Evolutionary conservation across 2,888 invertebrate genomes (phyloP).

Genomic region (Ochlodes sylvanus): DNA sequence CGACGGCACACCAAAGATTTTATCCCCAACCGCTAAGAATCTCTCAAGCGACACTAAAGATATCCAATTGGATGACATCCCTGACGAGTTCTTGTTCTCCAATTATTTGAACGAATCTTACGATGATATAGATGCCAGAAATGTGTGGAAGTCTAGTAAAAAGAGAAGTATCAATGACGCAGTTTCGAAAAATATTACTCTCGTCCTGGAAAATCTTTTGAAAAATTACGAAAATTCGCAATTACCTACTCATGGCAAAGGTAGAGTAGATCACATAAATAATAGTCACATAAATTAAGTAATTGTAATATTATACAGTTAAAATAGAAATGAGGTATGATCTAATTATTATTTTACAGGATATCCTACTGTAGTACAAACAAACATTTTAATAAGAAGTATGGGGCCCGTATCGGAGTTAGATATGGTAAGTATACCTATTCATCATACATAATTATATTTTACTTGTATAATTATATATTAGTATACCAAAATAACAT

Average conservation of each 20-base stretch:
- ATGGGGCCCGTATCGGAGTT: conserved; percentile 97
- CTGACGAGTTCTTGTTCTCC: conserved; percentile 66
- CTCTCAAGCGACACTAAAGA: conserved; percentile 56
- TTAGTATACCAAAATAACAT: background rate
- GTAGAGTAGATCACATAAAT: too few relatives aligned
- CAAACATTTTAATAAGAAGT: conserved; percentile 94
- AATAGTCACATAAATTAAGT: too few relatives aligned
- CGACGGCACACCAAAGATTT: conserved; percentile 67
- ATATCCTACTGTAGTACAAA: conserved; percentile 92
- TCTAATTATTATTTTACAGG: conserved; percentile 77
- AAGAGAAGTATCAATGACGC: conserved; percentile 87
- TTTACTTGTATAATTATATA: background rate
- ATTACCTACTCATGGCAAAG: conserved; percentile 94
- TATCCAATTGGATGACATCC: conserved; percentile 59
- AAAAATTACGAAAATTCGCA: conserved; percentile 96
- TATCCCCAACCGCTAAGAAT: conserved; percentile 69
- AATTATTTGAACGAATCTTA: conserved; percentile 71
- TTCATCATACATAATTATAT: background rate
- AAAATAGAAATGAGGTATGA: background rate
- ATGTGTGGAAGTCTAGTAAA: conserved; percentile 61
- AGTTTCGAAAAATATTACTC: conserved; percentile 93
- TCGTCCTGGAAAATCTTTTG: conserved; percentile 93
- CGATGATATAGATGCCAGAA: conserved; percentile 55
- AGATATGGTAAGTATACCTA: conserved; percentile 89
- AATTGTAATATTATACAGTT: too few relatives aligned